Percentiles rank a stretch among this genome's conserved stretches.
phyloP scores from a whole-genome alignment of 2,113 vertebrate species.

The Sclerurus mexicanus region DNA sequence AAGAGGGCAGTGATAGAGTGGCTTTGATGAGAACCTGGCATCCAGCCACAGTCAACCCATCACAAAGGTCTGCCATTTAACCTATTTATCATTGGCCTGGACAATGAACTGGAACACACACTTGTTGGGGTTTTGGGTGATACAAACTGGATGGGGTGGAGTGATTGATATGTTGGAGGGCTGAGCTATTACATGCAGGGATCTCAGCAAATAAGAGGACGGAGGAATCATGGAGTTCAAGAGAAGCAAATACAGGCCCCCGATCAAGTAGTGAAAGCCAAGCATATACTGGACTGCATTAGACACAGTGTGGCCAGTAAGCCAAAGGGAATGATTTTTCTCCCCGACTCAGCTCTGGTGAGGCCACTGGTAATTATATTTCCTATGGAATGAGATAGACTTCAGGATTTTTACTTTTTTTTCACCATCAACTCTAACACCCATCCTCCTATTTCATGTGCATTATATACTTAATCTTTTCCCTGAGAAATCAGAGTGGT shows the following conservation, averaged over 20 bases:
- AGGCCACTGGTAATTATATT: neutral
- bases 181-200: neutral
- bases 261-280: neutral
- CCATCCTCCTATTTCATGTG: neutral
- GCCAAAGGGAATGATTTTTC: neutral
- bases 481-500: neutral
- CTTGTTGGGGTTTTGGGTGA: neutral
- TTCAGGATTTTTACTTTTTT: neutral
- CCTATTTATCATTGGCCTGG: neutral
- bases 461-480: neutral
- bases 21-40: neutral
- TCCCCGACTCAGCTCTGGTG: neutral
- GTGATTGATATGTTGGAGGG: neutral
- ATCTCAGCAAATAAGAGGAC: neutral
- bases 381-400: neutral
- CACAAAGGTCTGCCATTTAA: neutral
- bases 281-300: rapidly evolving
- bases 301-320: neutral
- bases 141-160: neutral
- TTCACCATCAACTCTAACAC: neutral
- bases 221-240: neutral
- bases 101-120: neutral
- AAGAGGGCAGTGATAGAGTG: neutral
- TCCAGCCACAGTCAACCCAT: neutral
- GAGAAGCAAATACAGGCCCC: neutral